Evolutionary conservation across 2,113 vertebrate species (phyloP), one percentile per base, ranked within the genome.

Genomic region (Glareola pratincola): DNA sequence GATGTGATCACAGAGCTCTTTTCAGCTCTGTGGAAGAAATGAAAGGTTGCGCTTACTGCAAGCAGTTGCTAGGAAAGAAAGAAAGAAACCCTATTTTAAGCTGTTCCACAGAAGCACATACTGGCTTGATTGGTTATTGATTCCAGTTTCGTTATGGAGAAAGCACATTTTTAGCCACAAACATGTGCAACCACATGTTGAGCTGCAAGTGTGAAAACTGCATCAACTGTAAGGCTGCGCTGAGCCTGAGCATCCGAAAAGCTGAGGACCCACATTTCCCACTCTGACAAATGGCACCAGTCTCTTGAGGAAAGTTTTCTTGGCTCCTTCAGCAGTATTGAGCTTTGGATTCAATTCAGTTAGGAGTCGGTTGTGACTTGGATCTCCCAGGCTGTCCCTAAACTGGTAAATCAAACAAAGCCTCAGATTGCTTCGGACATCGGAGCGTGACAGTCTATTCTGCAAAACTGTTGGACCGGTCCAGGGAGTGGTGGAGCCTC

Each of bases 91-190:
- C 96, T 96, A 96, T 96, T 97, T 97, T 96, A 96, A 95, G 94
- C 85, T 94, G 85, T 84, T 95, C 79, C 76, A 94, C 92, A 96
- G 96, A 97, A 94, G 92, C 92, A 91, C 88, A 37, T 41, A 27
- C 73, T 86, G 93, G 69, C 95, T 96, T 97, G 96, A 96, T 97
- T 97, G 97, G 92, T 93, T 96, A 94, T 93, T 94, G 92, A 97
- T 97, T 97, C 94, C 95, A 92, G 63, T 95, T 96, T 97, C 93
- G 84, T 92, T 93, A 94, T 8, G 73, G 95, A 88, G 85, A 96
- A 77, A 88, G 79, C 66, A 80, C 76, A 95, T 88, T 96, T 94
- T 95, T 78, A 80, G 85, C 75, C 53, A 76, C 78, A 88, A 88
- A 72, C n/a, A 30, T 47, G 34, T 67, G 76, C 94, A 79, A 67